These are phyloP conservation scores for Indicator maculatus DNA, from an alignment of 2,113 vertebrate species.

Conservation along the genomic window DNA sequence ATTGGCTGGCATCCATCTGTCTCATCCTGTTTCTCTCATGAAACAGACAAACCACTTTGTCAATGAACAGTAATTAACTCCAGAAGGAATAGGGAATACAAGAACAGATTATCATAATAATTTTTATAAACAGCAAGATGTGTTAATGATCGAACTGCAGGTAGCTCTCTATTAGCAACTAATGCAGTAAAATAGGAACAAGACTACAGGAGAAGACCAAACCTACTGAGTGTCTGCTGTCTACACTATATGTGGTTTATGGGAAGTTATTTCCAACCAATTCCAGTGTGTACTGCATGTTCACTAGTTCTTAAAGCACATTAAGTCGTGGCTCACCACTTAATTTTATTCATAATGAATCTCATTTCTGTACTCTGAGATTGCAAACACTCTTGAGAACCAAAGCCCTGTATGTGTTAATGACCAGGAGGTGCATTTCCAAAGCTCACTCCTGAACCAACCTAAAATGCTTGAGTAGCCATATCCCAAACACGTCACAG, in stretches of 20 bases:
- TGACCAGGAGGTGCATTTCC: neutral
- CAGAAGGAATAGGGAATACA: neutral
- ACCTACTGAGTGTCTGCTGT: neutral
- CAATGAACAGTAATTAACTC: constrained; percentile 29
- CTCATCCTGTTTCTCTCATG: constrained; percentile 29
- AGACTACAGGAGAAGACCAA: neutral
- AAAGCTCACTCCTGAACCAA: neutral
- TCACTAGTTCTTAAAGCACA: neutral
- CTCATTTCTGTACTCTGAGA: neutral
- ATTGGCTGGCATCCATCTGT: constrained; percentile 36
- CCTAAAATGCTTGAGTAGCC: neutral
- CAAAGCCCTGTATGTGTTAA: neutral
- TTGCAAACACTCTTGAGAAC: neutral
- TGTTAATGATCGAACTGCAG: neutral
- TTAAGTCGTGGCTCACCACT: neutral
- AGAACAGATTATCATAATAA: neutral
- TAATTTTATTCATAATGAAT: neutral
- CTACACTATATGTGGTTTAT: neutral
- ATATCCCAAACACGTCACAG: neutral
- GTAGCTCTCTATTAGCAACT: neutral
- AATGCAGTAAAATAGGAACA: neutral
- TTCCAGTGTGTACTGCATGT: neutral
- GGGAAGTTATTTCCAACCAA: neutral
- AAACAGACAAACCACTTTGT: constrained; percentile 26
- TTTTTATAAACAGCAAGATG: neutral